Base-by-base conservation (phyloP, 30 jellyfish, hydroid and myxozoan genomes). In the Turritopsis rubra region DNA sequence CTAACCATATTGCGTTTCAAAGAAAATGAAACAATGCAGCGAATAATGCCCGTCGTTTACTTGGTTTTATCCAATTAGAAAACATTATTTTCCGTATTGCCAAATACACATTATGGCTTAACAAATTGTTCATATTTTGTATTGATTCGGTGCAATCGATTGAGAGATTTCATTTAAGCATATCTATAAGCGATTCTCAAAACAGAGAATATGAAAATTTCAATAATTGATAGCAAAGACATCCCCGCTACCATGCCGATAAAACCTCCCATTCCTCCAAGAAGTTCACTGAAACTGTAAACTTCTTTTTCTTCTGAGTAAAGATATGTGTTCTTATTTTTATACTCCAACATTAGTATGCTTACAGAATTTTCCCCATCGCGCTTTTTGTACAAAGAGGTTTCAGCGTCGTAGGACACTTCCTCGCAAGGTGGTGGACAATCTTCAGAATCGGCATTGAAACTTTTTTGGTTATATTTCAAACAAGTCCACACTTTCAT, bases 391-490 rank as follows among this genome's bases (percentile, higher is more conserved):
- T 0, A 68, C 28, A 23, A n/a, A 8, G 77, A n/a, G 9, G 77
- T 68, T 23, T 23, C 28, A 19, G 30, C 8, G 0, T 68, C 77
- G 77, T 68, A 68, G 16, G 28, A n/a, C 8, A 68, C 19, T 19
- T 68, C 77, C 19, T 68, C 77, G 21, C 77, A 68, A 8, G 77
- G 77, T 8, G 30, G 77, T 8, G 28, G 77, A 68, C 77, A 68
- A 68, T 68, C 77, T n/a, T 23, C 28, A 68, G 30, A 23, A 19
- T 68, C 30, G 9, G 77, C 77, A 9, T 7, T 68, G 19, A 68
- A 23, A 0, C 30, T 68, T 68, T 68, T 27, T 27, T 23, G 0
- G 30, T 68, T 68, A 8, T 68, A 9, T 27, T n/a, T 1, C 28
- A 68, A 27, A 22, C 77, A 68, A 8, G 8, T 9, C 28, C 28